Evolutionary conservation across 2,888 invertebrate genomes (phyloP).

Genomic region (Mesoligia furuncula): DNA sequence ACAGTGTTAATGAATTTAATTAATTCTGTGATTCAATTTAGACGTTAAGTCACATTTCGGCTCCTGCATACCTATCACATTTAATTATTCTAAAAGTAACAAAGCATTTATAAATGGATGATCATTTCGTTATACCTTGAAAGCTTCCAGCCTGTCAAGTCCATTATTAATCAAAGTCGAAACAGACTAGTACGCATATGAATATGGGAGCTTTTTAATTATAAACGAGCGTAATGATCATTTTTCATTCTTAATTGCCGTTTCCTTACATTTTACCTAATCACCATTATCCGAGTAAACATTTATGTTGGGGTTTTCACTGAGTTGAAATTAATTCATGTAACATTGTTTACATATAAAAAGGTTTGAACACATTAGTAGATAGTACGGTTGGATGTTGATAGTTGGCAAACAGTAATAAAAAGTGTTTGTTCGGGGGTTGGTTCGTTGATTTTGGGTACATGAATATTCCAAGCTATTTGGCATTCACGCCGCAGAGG

Average conservation of each 20-base stretch:
- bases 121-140: constrained; percentile 76
- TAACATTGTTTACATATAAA: constrained; percentile 57
- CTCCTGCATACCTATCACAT: constrained; percentile 52
- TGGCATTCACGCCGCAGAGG: constrained; percentile 78
- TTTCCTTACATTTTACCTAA: constrained; percentile 86
- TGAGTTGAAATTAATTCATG: constrained; percentile 68
- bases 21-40: constrained; percentile 24
- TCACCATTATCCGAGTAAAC: constrained; percentile 83
- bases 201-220: constrained; percentile 87
- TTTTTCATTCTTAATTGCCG: constrained; percentile 89
- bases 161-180: constrained; percentile 88
- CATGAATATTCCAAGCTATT: constrained; percentile 85
- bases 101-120: constrained; percentile 65
- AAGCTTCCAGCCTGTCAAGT: constrained; percentile 80
- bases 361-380: constrained; percentile 58
- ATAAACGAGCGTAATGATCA: constrained; percentile 86
- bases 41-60: constrained; percentile 29
- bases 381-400: constrained; percentile 50
- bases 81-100: constrained; percentile 65
- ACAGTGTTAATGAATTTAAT: constrained; percentile 14
- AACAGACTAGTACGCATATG: constrained; percentile 77
- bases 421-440: constrained; percentile 72
- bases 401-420: constrained; percentile 78
- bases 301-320: constrained; percentile 67
- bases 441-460: constrained; percentile 77